Conservation (phyloP, 1,140 invertebrate genomes). For the Holotrichia oblita region DNA sequence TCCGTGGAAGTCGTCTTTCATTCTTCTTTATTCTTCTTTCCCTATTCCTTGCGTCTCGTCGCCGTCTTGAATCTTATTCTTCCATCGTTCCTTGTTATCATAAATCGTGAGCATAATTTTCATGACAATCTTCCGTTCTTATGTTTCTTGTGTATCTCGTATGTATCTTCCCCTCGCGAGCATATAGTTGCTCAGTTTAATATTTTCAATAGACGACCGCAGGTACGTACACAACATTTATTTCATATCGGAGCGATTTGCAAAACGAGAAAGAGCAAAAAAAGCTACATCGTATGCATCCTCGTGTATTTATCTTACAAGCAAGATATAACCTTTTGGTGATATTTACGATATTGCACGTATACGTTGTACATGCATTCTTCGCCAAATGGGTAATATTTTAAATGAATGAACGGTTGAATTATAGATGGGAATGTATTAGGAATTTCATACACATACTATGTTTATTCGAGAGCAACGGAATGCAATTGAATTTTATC, state of each 20-base stretch:
- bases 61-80: background rate
- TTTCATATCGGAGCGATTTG: constrained; percentile 20
- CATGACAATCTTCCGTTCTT: constrained; percentile 11
- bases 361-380: constrained; percentile 2
- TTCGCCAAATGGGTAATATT: background rate
- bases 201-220: background rate
- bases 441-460: too few relatives aligned
- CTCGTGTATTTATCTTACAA: background rate
- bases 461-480: too few relatives aligned
- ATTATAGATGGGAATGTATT: background rate
- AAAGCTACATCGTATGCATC: background rate
- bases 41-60: background rate
- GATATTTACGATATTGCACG: constrained; percentile 28
- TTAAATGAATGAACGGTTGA: background rate
- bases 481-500: too few relatives aligned
- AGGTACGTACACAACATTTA: background rate
- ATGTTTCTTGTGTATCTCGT: background rate
- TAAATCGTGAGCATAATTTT: constrained; percentile 35
- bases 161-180: background rate
- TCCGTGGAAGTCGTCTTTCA: constrained; percentile 32
- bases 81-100: constrained; percentile 16
- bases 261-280: constrained; percentile 24
- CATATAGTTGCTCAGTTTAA: background rate
- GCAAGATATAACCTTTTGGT: background rate
- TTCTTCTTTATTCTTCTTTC: constrained; percentile 15